Conservation (phyloP, 2,113 vertebrate genomes). For the Pedetes capensis region DNA sequence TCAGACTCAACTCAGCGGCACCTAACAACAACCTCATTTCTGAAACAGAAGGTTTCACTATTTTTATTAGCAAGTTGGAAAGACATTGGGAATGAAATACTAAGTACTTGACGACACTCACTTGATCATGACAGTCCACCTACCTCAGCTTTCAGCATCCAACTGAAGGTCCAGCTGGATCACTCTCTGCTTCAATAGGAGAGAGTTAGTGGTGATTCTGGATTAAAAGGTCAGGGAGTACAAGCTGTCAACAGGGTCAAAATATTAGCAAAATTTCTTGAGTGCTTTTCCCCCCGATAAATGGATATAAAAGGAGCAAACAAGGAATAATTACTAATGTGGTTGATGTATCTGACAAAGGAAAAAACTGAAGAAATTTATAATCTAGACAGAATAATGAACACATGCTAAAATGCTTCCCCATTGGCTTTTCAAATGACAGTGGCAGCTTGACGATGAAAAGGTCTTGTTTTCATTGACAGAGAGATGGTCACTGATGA, state of each 20-base stretch:
- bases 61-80: slow-evolving; percentile 21
- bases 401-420: background rate
- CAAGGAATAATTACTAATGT: background rate
- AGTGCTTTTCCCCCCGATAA: background rate
- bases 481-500: background rate
- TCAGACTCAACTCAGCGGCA: too few relatives aligned
- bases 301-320: background rate
- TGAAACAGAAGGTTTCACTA: background rate
- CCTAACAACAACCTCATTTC: too few relatives aligned
- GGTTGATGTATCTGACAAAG: background rate
- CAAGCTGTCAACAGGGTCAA: background rate
- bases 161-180: background rate
- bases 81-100: background rate
- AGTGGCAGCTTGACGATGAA: background rate
- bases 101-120: background rate
- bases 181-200: background rate
- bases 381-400: background rate
- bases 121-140: background rate
- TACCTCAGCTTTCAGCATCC: slow-evolving; percentile 33
- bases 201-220: background rate
- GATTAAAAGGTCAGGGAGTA: background rate
- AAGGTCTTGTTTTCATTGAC: background rate
- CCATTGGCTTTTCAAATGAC: background rate
- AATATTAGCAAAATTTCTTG: background rate
- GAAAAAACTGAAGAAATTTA: background rate